Evolutionary conservation across 2,888 invertebrate species (phyloP).

Genomic region (Trisateles emortualis): DNA sequence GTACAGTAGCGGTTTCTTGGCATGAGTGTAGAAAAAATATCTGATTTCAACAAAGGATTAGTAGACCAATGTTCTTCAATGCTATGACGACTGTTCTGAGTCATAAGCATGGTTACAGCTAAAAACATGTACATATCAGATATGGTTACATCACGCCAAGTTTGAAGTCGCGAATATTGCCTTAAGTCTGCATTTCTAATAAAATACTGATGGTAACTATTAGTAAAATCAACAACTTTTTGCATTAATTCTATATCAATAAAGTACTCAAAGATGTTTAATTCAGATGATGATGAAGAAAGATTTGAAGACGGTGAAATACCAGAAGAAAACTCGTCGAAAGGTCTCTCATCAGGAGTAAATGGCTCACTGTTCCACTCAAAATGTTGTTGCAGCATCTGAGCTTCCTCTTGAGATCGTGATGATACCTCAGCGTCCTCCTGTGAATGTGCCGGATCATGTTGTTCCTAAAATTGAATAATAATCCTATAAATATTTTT

Average conservation of each 20-base stretch:
- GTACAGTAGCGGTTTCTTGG: neutral
- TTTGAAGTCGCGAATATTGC: neutral
- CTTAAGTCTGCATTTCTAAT: neutral
- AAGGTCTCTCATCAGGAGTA: too few relatives aligned
- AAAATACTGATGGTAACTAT: neutral
- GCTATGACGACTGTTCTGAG: constrained; percentile 1
- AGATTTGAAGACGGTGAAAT: too few relatives aligned
- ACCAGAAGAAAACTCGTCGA: too few relatives aligned
- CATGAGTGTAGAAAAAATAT: constrained; percentile 1
- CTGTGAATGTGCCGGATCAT: too few relatives aligned
- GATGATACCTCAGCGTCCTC: too few relatives aligned
- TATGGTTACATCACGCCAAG: neutral
- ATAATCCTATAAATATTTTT: too few relatives aligned
- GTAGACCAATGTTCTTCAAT: constrained; percentile 34
- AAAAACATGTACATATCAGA: neutral
- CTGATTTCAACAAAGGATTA: constrained; percentile 23
- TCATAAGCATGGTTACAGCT: constrained; percentile 6
- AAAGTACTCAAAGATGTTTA: too few relatives aligned
- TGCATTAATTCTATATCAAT: constrained; percentile 1
- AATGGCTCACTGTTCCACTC: too few relatives aligned
- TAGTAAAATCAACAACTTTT: neutral
- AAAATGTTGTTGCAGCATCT: too few relatives aligned
- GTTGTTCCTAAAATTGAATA: too few relatives aligned
- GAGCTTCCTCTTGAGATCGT: too few relatives aligned
- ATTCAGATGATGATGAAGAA: too few relatives aligned